Percentiles rank a stretch among this genome's conserved stretches.
phyloP scores from a whole-genome alignment of 2,888 invertebrate species.

The Heliothis peltigera region DNA sequence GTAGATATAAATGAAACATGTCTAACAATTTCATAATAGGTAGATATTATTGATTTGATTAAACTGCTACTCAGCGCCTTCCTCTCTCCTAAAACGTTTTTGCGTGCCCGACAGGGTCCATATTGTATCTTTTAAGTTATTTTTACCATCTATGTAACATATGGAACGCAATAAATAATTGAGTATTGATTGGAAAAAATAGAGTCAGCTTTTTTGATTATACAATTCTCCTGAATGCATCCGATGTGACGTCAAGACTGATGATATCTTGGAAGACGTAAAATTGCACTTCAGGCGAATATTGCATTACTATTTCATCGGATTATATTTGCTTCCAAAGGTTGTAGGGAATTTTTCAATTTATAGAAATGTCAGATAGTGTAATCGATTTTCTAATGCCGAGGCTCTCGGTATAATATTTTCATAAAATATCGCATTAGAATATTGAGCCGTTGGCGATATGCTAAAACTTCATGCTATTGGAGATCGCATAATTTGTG shows the following conservation, averaged over 20 bases:
- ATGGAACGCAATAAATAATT: too few relatives aligned
- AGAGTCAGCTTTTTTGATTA: background rate
- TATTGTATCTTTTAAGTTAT: too few relatives aligned
- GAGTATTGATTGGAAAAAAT: too few relatives aligned
- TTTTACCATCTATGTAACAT: too few relatives aligned
- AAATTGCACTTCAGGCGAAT: background rate
- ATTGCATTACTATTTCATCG: slow-evolving; percentile 10
- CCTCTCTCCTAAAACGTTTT: too few relatives aligned
- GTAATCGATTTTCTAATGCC: slow-evolving; percentile 28
- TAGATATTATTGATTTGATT: too few relatives aligned
- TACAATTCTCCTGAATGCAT: background rate
- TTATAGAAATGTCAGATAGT: slow-evolving; percentile 31
- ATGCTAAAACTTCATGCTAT: slow-evolving; percentile 27
- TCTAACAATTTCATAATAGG: too few relatives aligned
- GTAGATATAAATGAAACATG: too few relatives aligned
- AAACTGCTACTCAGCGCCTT: too few relatives aligned
- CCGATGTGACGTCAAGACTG: background rate
- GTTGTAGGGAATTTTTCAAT: slow-evolving; percentile 46
- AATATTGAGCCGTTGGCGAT: slow-evolving; percentile 36
- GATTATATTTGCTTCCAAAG: slow-evolving; percentile 20
- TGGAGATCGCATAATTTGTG: background rate
- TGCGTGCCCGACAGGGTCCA: too few relatives aligned
- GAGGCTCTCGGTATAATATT: slow-evolving; percentile 30
- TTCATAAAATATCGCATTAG: slow-evolving; percentile 36
- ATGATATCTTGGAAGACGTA: background rate